Base-by-base conservation (phyloP, 1,140 invertebrate species). In the Bombus fervidus region DNA sequence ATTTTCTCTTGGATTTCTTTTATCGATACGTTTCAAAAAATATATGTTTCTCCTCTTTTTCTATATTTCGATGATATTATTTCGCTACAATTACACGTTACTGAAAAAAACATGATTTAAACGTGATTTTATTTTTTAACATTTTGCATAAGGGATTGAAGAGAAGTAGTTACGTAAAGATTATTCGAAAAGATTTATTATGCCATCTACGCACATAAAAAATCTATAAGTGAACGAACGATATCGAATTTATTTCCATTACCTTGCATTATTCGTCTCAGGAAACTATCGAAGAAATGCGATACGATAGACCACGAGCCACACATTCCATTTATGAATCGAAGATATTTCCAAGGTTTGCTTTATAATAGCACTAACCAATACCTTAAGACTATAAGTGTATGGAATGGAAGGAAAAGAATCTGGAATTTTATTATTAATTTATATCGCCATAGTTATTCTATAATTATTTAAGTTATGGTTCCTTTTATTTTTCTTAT, bases 241-340 rank as follows among this genome's bases (percentile, higher is more conserved):
- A 25, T 41, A 39, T 59, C 4, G 28, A 39, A 37, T 39, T n/a
- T 62, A 62, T n/a, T 62, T 47, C 9, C 57, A n/a, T 76, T 31
- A 62, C 13, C 25, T 34, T 22, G 25, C 28, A 22, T n/a, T 41
- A 28, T 31, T 64, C 47, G 34, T 41, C 4, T 37, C 37, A 22
- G 34, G 12, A 76, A 8, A 13, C 13, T 57, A 59, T 37, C 28
- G 74, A 57, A 59, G 34, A 59, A 77, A 76, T 28, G 47, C 31
- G 37, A 31, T 77, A 41, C 18, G 37, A 39, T n/a, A 31, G 37
- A 62, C 5, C 28, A 13, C 57, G 57, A n/a, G 57, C 57, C 57
- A 77, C 47, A n/a, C 57, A 64, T 77, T 77, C 75, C 75, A 41
- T 41, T 64, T 64, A 77, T 77, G 37, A n/a, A 77, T 77, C 22